Evolutionary conservation across 2,797 vertebrate species (phyloP).

Genomic region (Chelidonichthys spinosus): DNA sequence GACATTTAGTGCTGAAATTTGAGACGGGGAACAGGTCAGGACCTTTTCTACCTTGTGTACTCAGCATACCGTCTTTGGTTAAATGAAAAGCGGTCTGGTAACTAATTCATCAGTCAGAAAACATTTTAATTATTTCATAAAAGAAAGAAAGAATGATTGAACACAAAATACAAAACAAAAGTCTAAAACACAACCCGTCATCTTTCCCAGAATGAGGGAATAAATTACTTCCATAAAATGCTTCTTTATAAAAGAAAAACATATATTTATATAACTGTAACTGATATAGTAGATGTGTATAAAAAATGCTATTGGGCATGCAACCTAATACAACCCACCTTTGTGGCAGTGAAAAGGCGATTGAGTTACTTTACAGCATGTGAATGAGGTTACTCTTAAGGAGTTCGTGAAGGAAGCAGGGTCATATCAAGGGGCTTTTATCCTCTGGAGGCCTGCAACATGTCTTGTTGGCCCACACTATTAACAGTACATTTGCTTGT

Average conservation of each 20-base stretch:
- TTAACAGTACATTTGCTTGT: neutral
- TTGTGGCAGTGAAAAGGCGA: constrained; percentile 14
- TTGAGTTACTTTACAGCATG: constrained; percentile 11
- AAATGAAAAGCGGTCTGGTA: neutral
- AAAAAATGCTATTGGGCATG: neutral
- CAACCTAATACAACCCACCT: neutral
- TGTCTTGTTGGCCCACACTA: neutral
- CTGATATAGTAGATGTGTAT: neutral
- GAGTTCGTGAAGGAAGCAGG: neutral
- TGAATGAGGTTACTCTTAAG: constrained; percentile 41
- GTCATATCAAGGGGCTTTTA: neutral
- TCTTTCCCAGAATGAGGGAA: too few species aligned
- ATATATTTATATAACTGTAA: neutral
- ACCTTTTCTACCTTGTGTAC: neutral
- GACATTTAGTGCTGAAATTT: constrained; percentile 13
- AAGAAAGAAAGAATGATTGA: neutral
- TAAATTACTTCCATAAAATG: too few species aligned
- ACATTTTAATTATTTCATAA: neutral
- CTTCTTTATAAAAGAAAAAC: neutral
- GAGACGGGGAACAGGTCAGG: constrained; percentile 11
- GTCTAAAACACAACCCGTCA: too few species aligned
- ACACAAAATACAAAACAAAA: too few species aligned
- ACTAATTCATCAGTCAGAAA: neutral
- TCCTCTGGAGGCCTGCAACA: neutral
- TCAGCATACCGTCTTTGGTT: neutral